phyloP scores from a whole-genome alignment of 2,888 invertebrate genomes.

The Piscicola geometra region DNA sequence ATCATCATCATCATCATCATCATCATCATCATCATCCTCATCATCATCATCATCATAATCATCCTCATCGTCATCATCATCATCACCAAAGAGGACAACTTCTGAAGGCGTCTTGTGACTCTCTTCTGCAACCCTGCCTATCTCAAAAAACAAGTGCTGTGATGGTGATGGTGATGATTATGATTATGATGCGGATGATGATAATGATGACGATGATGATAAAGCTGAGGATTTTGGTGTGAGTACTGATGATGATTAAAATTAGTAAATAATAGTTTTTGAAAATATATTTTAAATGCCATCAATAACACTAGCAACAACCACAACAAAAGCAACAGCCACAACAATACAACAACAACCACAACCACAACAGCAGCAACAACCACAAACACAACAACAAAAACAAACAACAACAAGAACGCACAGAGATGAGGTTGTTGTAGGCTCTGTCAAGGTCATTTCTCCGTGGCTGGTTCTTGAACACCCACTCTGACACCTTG shows the following conservation, averaged over 20 bases:
- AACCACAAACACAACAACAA: background rate
- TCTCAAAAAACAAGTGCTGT: slow-evolving; percentile 69
- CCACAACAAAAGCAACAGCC: too few species aligned
- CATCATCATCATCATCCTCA: too few species aligned
- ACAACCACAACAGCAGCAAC: too few species aligned
- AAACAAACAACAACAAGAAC: background rate
- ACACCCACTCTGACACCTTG: slow-evolving; percentile 77
- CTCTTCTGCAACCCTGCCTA: slow-evolving; percentile 71
- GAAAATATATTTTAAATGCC: background rate
- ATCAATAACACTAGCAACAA: background rate
- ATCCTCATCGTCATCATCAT: too few species aligned
- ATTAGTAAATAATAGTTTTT: too few species aligned
- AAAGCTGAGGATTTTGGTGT: too few species aligned
- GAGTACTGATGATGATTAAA: too few species aligned
- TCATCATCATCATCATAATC: too few species aligned
- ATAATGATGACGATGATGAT: too few species aligned
- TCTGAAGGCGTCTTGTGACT: slow-evolving; percentile 86
- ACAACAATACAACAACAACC: too few species aligned
- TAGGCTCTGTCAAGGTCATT: slow-evolving; percentile 55
- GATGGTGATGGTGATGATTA: too few species aligned
- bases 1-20: slow-evolving; percentile 19
- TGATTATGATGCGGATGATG: too few species aligned
- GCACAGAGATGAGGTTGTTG: slow-evolving; percentile 62
- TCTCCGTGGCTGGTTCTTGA: slow-evolving; percentile 74
- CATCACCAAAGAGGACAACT: slow-evolving; percentile 77